A percentile compares a stretch with the other conserved stretches of the same genome.
Evolutionary conservation across 2,113 vertebrate species (phyloP).

Genomic region (Sprattus sprattus): DNA sequence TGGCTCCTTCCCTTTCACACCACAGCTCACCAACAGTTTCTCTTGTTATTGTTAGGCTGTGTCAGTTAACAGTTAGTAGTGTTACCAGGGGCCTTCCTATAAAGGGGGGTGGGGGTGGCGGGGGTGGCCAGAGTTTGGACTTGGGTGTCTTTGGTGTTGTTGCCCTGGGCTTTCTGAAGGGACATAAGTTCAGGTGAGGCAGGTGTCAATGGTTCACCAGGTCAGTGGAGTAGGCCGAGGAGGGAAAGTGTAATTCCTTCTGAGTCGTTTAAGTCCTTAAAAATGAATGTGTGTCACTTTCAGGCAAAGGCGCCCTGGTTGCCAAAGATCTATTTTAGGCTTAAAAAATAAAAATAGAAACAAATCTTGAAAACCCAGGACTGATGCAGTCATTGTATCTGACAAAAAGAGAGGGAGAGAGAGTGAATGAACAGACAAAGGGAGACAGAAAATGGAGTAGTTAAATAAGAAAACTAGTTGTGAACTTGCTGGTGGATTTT

Average conservation of each 20-base stretch:
- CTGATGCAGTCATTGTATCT: too few relatives aligned
- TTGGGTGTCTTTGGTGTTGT: background rate
- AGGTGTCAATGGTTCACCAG: slow-evolving; percentile 30
- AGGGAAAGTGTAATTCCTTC: slow-evolving; percentile 60
- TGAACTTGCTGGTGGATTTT: too few relatives aligned
- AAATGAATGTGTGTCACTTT: slow-evolving; percentile 55
- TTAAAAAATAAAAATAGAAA: background rate
- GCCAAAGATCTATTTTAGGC: background rate
- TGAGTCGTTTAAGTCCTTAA: slow-evolving; percentile 59
- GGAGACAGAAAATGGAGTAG: too few relatives aligned
- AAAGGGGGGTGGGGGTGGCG: background rate
- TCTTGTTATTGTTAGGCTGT: background rate
- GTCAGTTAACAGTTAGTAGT: background rate
- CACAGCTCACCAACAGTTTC: background rate
- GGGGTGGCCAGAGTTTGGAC: background rate
- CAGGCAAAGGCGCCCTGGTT: background rate
- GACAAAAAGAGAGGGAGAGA: too few relatives aligned
- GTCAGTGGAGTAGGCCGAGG: slow-evolving; percentile 58
- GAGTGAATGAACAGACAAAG: too few relatives aligned
- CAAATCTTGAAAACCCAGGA: background rate
- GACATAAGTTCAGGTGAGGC: background rate
- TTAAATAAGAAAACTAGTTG: too few relatives aligned
- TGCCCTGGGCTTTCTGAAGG: background rate
- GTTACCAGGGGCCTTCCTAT: background rate
- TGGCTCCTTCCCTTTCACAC: background rate